Evolutionary conservation across 2,888 invertebrate species (phyloP), one percentile per base, ranked within the genome.

Genomic region (Nematopogon swammerdamellus): DNA sequence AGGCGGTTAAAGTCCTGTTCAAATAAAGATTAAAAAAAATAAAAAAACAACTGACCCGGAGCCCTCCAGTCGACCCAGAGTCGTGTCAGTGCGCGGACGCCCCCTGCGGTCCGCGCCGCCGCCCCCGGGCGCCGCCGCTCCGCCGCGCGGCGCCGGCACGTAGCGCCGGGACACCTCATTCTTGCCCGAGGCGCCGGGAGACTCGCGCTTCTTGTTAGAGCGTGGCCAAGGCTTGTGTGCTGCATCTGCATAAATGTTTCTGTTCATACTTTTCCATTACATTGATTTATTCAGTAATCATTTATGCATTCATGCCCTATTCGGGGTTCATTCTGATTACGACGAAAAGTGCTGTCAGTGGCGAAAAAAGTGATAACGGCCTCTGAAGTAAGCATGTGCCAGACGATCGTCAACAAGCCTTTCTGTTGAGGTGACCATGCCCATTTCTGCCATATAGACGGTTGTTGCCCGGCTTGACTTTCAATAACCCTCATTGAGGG

Each of bases 101-200:
- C 88, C 76, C 62, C 86, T 82, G 74, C 85, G 83, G 64, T 88
- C 87, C 73, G 87, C 83, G 72, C 90, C 90, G 73, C 87, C 83
- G 72, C 82, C 79, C 63, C 81, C 81, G 76, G n/a, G n/a, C n/a
- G n/a, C n/a, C n/a, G n/a, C n/a, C n/a, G n/a, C n/a, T n/a, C 85
- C 85, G 63, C 81, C 77, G 66, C 87, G 85, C 67, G 87, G 87
- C 59, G 85, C 72, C 60, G 81, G 75, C 54, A 85, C 85, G 74
- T 90, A 92, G 59, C 70, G 74, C 11, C 74, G 70, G 60, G 84
- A 83, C 60, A 82, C 82, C 67, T 86, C 84, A 68, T 88, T 87
- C 68, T 82, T 81, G 56, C 83, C 82, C 55, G 80, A 64, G 18
- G 75, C 63, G 54, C 82, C 82, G 60, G 74, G 69, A 62, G 84